These are phyloP conservation scores for Megaceryle torquata DNA, from an alignment of 2,113 vertebrate genomes.

Conservation along the genomic window DNA sequence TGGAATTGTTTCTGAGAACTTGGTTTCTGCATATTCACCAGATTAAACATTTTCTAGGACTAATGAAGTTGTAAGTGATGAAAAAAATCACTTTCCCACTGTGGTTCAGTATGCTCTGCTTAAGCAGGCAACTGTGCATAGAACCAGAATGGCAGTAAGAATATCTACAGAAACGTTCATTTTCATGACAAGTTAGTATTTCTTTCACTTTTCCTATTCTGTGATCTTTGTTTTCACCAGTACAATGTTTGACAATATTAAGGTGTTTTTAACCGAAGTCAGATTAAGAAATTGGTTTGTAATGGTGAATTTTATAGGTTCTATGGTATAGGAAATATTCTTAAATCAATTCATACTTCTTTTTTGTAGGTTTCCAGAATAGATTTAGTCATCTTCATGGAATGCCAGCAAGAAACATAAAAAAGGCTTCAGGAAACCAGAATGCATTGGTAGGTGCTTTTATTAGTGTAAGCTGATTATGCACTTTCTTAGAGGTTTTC, in stretches of 20 bases:
- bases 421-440: slow-evolving; percentile 76
- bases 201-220: not conserved
- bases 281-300: not conserved
- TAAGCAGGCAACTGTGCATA: not conserved
- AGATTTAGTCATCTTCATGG: slow-evolving; percentile 87
- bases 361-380: slow-evolving; percentile 86
- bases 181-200: not conserved
- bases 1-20: not conserved
- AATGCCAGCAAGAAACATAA: slow-evolving; percentile 78
- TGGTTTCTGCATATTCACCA: not conserved
- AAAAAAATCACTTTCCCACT: not conserved
- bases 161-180: not conserved
- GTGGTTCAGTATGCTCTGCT: not conserved
- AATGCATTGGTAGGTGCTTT: slow-evolving; percentile 78
- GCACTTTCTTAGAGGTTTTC: not conserved
- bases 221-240: not conserved
- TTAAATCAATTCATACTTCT: not conserved
- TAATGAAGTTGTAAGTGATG: not conserved
- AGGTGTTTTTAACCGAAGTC: not conserved
- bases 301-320: not conserved
- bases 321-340: not conserved
- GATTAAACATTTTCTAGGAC: not conserved
- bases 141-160: not conserved
- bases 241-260: not conserved
- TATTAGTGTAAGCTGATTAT: not conserved